Evolutionary conservation across 2,888 invertebrate species (phyloP).

Genomic region (Blera fallax): DNA sequence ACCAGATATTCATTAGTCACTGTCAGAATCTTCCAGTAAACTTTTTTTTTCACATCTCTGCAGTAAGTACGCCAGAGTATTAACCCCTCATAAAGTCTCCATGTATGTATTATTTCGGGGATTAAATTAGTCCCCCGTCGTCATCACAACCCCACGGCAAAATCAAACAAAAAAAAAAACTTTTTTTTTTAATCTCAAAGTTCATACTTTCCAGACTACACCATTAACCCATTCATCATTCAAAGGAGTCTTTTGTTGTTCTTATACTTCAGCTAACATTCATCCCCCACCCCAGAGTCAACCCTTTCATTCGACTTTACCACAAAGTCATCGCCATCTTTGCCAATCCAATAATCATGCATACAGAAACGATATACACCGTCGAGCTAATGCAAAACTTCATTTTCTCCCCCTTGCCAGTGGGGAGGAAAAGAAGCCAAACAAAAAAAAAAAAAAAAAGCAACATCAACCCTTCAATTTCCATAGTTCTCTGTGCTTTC

Average conservation of each 20-base stretch:
- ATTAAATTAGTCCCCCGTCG: slow-evolving; percentile 50
- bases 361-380: slow-evolving; percentile 59
- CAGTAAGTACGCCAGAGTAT: not conserved
- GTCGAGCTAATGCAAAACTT: slow-evolving; percentile 67
- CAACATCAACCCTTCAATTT: slow-evolving; percentile 61
- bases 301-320: slow-evolving; percentile 37
- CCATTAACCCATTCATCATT: slow-evolving; percentile 71
- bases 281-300: not conserved
- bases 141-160: slow-evolving; percentile 29
- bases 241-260: slow-evolving; percentile 56
- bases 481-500: slow-evolving; percentile 35
- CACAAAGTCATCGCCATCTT: slow-evolving; percentile 66
- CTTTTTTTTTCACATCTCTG: not conserved
- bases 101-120: not conserved
- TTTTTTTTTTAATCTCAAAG: slow-evolving; percentile 18
- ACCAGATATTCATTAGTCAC: slow-evolving; percentile 41
- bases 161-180: slow-evolving; percentile 19
- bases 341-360: slow-evolving; percentile 67
- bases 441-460: slow-evolving; percentile 15
- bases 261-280: not conserved
- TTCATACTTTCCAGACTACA: slow-evolving; percentile 49
- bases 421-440: not conserved
- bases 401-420: slow-evolving; percentile 8
- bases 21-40: slow-evolving; percentile 17
- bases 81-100: not conserved